These are phyloP conservation scores for Diglossa cyanea DNA, from an alignment of 2,797 vertebrate species.

Conservation along the genomic window DNA sequence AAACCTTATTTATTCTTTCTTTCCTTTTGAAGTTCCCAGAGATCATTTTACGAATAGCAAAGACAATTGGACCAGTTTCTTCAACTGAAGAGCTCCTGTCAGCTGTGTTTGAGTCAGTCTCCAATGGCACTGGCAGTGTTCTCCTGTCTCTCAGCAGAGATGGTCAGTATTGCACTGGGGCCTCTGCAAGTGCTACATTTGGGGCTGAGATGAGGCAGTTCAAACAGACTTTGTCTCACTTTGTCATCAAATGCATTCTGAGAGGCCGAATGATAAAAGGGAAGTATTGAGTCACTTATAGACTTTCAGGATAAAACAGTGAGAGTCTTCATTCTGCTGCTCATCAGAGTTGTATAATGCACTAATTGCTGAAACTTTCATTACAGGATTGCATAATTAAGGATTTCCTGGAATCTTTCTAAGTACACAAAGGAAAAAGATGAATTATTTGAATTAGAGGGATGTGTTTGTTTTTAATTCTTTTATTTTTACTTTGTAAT, in stretches of 20 bases:
- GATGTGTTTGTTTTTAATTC: background rate
- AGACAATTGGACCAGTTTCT: background rate
- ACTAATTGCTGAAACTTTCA: background rate
- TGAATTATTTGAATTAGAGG: background rate
- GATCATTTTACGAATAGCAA: constrained; percentile 68
- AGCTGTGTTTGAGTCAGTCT: constrained; percentile 70
- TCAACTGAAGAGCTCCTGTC: constrained; percentile 66
- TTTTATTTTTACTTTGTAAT: background rate
- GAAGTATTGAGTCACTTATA: background rate
- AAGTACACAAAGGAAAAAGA: background rate
- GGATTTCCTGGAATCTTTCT: background rate
- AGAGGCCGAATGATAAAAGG: background rate
- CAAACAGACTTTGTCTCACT: background rate
- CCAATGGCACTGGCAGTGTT: background rate
- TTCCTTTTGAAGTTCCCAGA: constrained; percentile 71
- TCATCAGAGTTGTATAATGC: background rate
- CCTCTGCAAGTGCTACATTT: background rate
- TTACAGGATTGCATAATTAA: background rate
- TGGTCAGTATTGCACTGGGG: constrained; percentile 63
- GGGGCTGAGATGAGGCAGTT: background rate
- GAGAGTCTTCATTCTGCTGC: background rate
- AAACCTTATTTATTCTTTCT: background rate
- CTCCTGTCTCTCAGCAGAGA: background rate
- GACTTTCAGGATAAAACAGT: background rate
- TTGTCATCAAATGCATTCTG: background rate